These are phyloP conservation scores for Fukomys damarensis DNA, from an alignment of 2,113 vertebrate species.

Conservation along the genomic window DNA sequence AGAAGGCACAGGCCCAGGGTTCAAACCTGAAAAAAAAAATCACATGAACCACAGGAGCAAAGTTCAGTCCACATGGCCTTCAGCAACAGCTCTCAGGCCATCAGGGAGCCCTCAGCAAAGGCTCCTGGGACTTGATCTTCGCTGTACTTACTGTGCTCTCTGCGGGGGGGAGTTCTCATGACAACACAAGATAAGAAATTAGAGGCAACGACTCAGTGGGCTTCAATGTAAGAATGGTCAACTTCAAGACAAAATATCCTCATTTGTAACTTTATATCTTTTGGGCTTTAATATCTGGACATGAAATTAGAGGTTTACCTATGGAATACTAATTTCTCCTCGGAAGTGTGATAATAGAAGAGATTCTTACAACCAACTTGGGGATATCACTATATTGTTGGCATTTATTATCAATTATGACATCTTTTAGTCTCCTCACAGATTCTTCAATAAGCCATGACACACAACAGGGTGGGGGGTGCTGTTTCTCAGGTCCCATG, in stretches of 20 bases:
- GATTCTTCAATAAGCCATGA: background rate
- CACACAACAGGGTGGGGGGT: too few species aligned
- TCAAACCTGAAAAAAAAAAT: background rate
- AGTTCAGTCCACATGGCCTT: background rate
- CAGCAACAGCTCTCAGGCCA: background rate
- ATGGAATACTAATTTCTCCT: conserved; percentile 21
- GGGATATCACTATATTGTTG: background rate
- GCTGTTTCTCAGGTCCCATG: background rate
- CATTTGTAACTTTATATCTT: background rate
- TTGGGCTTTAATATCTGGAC: background rate
- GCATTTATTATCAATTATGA: background rate
- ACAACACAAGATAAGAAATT: background rate
- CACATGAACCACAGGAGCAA: background rate
- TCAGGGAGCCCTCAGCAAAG: too few species aligned
- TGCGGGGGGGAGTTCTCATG: background rate
- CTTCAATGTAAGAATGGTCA: background rate
- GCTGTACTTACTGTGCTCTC: too few species aligned
- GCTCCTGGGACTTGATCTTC: background rate
- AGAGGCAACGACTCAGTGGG: background rate
- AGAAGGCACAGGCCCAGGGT: background rate
- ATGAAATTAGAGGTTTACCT: conserved; percentile 18
- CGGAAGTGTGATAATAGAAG: background rate
- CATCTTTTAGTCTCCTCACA: background rate
- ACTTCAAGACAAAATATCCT: background rate
- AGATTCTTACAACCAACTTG: background rate